phyloP scores from a whole-genome alignment of 2,888 invertebrate species.

The Parochlus steinenii region DNA sequence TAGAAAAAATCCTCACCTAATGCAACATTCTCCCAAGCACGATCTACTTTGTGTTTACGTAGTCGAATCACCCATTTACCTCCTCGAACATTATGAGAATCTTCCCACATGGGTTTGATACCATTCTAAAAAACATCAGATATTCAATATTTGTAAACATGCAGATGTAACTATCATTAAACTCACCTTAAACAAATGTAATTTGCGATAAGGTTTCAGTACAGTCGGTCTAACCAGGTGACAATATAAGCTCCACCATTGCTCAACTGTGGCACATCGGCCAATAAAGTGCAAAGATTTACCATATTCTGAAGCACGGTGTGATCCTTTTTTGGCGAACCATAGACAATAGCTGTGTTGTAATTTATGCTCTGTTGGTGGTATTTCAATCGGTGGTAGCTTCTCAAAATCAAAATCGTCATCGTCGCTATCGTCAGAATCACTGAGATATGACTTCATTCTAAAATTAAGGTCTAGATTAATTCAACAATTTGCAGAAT shows the following conservation, averaged over 20 bases:
- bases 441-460: slow-evolving; percentile 10
- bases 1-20: too few species aligned
- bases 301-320: slow-evolving; percentile 20
- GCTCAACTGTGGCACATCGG: slow-evolving; percentile 82
- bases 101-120: slow-evolving; percentile 99
- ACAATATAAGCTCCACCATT: slow-evolving; percentile 94
- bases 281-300: slow-evolving; percentile 69
- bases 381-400: slow-evolving; percentile 51
- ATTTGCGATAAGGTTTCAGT: slow-evolving; percentile 77
- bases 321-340: slow-evolving; percentile 10
- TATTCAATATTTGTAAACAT: not conserved
- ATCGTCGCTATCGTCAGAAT: slow-evolving; percentile 27
- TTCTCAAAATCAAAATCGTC: slow-evolving; percentile 25
- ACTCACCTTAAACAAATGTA: slow-evolving; percentile 78
- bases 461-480: not conserved
- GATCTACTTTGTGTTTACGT: slow-evolving; percentile 83
- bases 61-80: slow-evolving; percentile 97
- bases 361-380: slow-evolving; percentile 74
- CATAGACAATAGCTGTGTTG: slow-evolving; percentile 23
- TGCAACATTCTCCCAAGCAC: slow-evolving; percentile 99
- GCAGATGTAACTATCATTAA: not conserved
- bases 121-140: slow-evolving; percentile 37
- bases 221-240: slow-evolving; percentile 82
- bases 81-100: slow-evolving; percentile 86
- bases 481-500: slow-evolving; percentile 1